Evolutionary conservation across 2,888 invertebrate species (phyloP), one percentile per base, ranked within the genome.

Genomic region (Latrodectus elegans): DNA sequence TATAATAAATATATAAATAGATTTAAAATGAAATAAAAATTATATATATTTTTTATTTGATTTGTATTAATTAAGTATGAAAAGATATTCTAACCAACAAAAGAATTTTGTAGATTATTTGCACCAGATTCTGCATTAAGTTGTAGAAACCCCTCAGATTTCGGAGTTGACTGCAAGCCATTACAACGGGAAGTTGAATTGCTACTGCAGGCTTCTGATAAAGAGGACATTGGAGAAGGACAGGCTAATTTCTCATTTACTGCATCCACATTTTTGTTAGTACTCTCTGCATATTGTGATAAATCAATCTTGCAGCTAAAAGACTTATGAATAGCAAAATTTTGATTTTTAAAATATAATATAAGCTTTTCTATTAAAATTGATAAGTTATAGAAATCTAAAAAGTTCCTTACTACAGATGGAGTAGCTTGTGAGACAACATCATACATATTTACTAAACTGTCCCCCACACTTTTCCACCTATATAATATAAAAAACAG

Each of bases 401-500:
- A 52, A 73, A 78, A 78, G 8, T 52, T 64, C 73, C 91, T 91
- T 91, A 92, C 92, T 86, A 91, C 89, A 4, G 90, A 90, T 52
- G 91, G 91, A 53, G 91, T 81, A 14, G 89, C 78, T 53, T 88
- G 84, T 26, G 87, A 89, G 51, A 92, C 91, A 85, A 91, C 90
- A 76, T 92, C 91, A 90, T 92, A 92, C 71, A 92, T 89, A 22
- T 89, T 90, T 15, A 92, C 75, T 60, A 92, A 89, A 86, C 91
- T 90, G 83, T 92, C 91, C 53, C 92, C 92, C 17, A 92, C 90
- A 89, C 90, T 90, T 82, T 91, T 91, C 92, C 92, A 92, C 10
- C 92, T 92, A 90, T 75, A 90, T 90, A 65, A 67, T 60, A 64
- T 68, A 1, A 52, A 14, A 73, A 73, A 73, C 9, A 17, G 8